Conservation (phyloP, 2,797 vertebrate genomes). For the Semaprochilodus insignis region DNA sequence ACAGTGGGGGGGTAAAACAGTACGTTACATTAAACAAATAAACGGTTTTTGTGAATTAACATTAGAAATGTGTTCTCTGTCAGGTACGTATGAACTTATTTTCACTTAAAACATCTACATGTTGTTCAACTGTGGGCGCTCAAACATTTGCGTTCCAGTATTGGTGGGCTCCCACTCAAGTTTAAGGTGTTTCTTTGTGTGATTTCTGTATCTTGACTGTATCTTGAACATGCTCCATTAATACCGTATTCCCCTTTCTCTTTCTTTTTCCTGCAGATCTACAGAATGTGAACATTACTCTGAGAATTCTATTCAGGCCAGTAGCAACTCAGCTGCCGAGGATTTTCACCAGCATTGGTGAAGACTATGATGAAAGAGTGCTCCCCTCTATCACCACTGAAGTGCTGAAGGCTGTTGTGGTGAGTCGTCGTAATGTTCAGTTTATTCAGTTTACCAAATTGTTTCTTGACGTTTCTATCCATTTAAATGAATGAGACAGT, state of each 20-base stretch:
- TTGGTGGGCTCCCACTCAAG: not conserved
- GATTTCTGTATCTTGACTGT: no score
- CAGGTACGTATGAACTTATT: no score
- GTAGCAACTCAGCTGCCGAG: conserved; percentile 87
- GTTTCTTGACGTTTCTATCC: not conserved
- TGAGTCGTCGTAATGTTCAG: conserved; percentile 71
- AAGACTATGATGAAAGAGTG: conserved; percentile 96
- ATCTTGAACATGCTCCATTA: not conserved
- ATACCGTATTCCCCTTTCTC: not conserved
- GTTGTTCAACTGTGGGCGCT: no score
- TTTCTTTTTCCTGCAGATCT: conserved; percentile 80
- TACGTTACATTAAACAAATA: no score
- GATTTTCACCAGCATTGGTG: conserved; percentile 96
- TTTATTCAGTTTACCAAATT: no score
- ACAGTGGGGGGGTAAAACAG: no score
- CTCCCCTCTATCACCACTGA: conserved; percentile 97
- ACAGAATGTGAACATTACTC: conserved; percentile 97
- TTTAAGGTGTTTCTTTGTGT: not conserved
- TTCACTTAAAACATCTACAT: no score
- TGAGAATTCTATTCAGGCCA: conserved; percentile 95
- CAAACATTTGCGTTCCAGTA: not conserved
- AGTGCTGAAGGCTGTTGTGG: conserved; percentile 97
- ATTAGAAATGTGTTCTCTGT: no score
- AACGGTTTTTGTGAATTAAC: no score
- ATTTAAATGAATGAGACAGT: no score